These are phyloP conservation scores for Monochamus alternatus DNA, from an alignment of 2,888 invertebrate species.

Conservation along the genomic window DNA sequence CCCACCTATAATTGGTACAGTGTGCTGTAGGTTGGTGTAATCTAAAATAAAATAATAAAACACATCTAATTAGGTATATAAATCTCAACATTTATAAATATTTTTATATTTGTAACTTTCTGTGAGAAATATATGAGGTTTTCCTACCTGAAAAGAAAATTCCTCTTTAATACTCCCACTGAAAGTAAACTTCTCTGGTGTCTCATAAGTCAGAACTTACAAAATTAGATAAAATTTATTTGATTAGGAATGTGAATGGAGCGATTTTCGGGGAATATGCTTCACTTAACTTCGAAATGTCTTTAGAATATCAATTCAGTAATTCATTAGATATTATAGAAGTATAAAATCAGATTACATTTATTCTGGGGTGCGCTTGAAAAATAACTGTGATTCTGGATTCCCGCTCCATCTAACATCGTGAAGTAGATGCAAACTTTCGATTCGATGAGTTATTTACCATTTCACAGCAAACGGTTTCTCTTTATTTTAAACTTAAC, in stretches of 20 bases:
- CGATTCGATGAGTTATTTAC: slow-evolving; percentile 48
- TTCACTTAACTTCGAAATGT: slow-evolving; percentile 23
- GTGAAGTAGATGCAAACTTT: slow-evolving; percentile 38
- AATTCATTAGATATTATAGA: slow-evolving; percentile 49
- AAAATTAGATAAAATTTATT: slow-evolving; percentile 16
- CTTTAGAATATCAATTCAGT: slow-evolving; percentile 48
- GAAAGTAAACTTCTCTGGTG: no score
- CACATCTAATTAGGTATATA: no score
- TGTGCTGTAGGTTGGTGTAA: no score
- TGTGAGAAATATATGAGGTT: no score
- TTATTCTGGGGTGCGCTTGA: slow-evolving; percentile 46
- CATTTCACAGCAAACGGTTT: slow-evolving; percentile 24
- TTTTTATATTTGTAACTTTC: no score
- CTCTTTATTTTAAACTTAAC: slow-evolving; percentile 14
- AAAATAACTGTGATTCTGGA: slow-evolving; percentile 51
- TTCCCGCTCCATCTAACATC: slow-evolving; percentile 45
- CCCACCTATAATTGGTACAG: no score
- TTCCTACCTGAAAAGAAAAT: no score
- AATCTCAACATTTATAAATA: no score
- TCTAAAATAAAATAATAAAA: no score
- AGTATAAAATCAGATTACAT: slow-evolving; percentile 46
- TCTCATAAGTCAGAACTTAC: not conserved
- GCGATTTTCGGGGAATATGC: slow-evolving; percentile 25
- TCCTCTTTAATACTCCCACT: no score
- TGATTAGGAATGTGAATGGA: slow-evolving; percentile 20